phyloP scores from a whole-genome alignment of 2,888 invertebrate genomes.

The Apantesis nais region DNA sequence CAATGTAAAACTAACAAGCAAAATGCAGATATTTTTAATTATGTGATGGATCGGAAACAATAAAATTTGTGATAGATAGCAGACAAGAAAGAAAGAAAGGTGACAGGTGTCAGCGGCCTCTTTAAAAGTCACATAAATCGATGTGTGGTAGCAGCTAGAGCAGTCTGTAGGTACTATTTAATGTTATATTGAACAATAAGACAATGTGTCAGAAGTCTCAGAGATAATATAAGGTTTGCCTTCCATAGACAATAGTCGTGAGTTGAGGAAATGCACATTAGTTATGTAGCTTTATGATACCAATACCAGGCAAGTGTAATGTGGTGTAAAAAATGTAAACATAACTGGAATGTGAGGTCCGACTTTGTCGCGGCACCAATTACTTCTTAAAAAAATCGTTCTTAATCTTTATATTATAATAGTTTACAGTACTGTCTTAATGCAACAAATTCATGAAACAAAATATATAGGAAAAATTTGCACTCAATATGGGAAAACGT shows the following conservation, averaged over 20 bases:
- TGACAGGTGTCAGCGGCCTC: not conserved
- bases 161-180: not conserved
- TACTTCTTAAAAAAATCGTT: not conserved
- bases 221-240: not conserved
- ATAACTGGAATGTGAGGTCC: not conserved
- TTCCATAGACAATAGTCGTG: not conserved
- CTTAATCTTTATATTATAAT: not conserved
- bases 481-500: not conserved
- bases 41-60: not conserved
- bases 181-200: not conserved
- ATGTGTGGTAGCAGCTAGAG: not conserved
- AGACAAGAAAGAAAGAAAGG: not conserved
- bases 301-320: not conserved
- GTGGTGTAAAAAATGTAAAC: not conserved
- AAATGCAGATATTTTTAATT: too few species aligned
- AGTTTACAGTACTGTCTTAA: not conserved
- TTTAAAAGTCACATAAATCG: not conserved
- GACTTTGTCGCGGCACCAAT: not conserved
- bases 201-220: not conserved
- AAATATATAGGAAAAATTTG: too few species aligned
- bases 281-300: too few species aligned
- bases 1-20: not conserved
- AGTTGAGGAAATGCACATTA: not conserved
- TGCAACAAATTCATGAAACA: not conserved
- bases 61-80: not conserved